Percentiles rank a stretch among this genome's conserved stretches.
Conservation (phyloP, 1,140 invertebrate species). For the Macrostomum lignano region DNA sequence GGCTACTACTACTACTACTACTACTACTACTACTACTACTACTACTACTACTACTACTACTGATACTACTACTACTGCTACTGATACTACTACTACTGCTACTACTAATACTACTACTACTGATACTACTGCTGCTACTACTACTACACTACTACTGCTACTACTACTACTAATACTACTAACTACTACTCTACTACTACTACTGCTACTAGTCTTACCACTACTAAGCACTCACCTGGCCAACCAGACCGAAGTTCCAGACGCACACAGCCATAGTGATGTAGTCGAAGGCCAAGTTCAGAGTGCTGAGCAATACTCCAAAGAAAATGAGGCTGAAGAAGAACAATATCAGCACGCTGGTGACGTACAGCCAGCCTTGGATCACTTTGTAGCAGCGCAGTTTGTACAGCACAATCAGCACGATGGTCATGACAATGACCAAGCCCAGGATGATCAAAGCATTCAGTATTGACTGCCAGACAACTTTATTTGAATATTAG, state of each 20-base stretch:
- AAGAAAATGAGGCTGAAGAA: conserved; percentile 75
- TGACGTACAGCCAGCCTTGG: conserved; percentile 75
- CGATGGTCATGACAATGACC: conserved; percentile 70
- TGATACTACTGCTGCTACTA: too few species aligned
- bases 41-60: too few species aligned
- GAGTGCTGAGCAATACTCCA: conserved; percentile 59
- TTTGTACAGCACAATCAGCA: conserved; percentile 76
- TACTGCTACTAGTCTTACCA: too few species aligned
- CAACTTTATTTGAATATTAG: too few species aligned
- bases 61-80: too few species aligned
- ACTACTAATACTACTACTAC: too few species aligned
- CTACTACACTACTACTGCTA: too few species aligned
- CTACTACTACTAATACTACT: too few species aligned
- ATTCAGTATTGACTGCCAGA: conserved; percentile 81
- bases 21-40: too few species aligned
- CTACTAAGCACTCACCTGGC: conserved; percentile 84
- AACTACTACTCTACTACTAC: too few species aligned
- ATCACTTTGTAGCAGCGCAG: conserved; percentile 80
- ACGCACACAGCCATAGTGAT: conserved; percentile 57
- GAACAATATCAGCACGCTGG: conserved; percentile 70
- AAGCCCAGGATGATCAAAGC: conserved; percentile 66
- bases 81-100: too few species aligned
- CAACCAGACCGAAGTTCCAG: conserved; percentile 90
- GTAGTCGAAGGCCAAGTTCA: conserved; percentile 80
- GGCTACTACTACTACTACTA: too few species aligned